phyloP scores from a whole-genome alignment of 2,113 vertebrate genomes.

The Bagarius yarrelli region DNA sequence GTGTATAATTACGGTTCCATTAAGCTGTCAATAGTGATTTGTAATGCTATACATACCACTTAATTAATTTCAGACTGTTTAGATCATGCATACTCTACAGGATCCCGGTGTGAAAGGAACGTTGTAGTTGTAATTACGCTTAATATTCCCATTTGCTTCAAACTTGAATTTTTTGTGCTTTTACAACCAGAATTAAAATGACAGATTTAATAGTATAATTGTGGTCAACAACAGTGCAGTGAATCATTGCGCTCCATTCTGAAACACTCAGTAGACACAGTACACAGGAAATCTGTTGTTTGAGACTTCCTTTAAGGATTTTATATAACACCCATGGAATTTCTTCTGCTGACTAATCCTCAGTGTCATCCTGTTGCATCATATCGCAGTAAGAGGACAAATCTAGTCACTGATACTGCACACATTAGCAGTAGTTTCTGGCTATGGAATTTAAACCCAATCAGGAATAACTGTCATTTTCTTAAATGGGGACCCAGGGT shows the following conservation, averaged over 20 bases:
- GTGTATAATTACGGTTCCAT: background rate
- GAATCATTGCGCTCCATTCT: background rate
- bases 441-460: background rate
- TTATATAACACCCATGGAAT: background rate
- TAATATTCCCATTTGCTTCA: background rate
- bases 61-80: background rate
- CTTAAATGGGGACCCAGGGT: no score
- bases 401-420: background rate
- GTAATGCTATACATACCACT: background rate
- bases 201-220: background rate
- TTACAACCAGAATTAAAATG: background rate
- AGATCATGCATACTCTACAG: background rate
- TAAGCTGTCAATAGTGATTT: background rate
- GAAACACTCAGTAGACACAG: background rate
- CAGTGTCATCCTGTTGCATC: background rate
- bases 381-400: conserved; percentile 12
- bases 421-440: background rate
- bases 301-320: background rate
- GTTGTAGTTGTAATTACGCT: background rate
- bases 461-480: no score
- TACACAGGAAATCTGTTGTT: conserved; percentile 8
- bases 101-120: background rate
- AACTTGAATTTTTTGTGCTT: background rate
- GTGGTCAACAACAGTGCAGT: background rate
- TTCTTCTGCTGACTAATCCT: conserved; percentile 1